Evolutionary conservation across 2,113 vertebrate species (phyloP).

Genomic region (Crocuta crocuta): DNA sequence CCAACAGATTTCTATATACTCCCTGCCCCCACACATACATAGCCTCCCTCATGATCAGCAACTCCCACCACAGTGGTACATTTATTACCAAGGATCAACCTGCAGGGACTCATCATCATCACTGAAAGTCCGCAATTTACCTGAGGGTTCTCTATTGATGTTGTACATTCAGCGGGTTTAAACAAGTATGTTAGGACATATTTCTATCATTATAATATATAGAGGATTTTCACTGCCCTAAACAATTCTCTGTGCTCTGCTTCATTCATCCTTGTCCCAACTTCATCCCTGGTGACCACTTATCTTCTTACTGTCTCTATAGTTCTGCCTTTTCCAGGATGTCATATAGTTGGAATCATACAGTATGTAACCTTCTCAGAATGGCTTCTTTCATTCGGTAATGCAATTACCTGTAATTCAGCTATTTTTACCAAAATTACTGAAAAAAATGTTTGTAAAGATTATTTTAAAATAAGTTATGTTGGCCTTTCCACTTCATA

Average conservation of each 20-base stretch:
- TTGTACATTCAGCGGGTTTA: neutral
- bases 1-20: neutral
- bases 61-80: too few relatives aligned
- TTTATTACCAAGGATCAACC: neutral
- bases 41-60: neutral
- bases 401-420: neutral
- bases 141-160: neutral
- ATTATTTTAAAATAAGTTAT: neutral
- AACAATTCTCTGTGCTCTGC: neutral
- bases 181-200: neutral
- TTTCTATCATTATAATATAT: neutral
- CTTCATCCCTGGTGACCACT: neutral
- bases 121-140: neutral
- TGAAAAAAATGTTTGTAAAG: neutral
- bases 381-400: neutral
- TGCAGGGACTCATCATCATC: neutral
- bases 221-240: neutral
- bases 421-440: neutral
- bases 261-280: neutral
- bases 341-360: neutral
- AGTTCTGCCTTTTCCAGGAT: neutral
- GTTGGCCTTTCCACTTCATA: neutral
- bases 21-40: neutral
- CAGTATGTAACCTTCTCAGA: neutral
- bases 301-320: neutral